Evolutionary conservation across 2,113 vertebrate genomes (phyloP), one percentile per base, ranked within the genome.

Genomic region (Sceloporus tristichus): DNA sequence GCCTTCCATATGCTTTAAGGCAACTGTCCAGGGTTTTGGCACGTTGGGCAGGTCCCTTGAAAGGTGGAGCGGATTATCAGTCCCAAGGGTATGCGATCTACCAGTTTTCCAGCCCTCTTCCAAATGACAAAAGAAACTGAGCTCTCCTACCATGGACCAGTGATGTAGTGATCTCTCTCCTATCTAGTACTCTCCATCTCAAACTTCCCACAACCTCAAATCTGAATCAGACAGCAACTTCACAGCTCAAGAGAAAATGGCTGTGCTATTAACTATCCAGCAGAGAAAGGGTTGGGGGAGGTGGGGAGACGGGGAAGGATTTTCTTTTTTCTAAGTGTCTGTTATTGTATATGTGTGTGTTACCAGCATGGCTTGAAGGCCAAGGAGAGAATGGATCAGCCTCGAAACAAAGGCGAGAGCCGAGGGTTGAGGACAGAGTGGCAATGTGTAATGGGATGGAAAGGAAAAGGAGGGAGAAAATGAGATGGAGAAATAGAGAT

Each of bases 381-480:
- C 0, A 1, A 27, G 77, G 71, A 92, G 86, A 91, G 85, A 92
- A 92, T 16, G 78, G 87, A 91, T 21, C 79, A 75, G 53, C 77
- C 25, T 0, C 54, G 6, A 65, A 85, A 42, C 66, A 9, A 40
- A 54, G 0, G 34, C 3, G 78, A 0, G 56, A 48, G 71, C 9
- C 0, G 38, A 62, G 65, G 78, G 85, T 73, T 87, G 86, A 84
- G n/a, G 87, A 83, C 0, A 7, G 56, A 81, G 84, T 92, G 65
- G 85, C 7, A 0, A 42, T 54, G 73, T 85, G 89, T 88, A 93
- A 94, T 87, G 92, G 91, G 87, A 95, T 80, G 89, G 92, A 95
- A 96, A 95, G 71, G 89, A 93, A 38, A 91, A 90, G 89, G 92
- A 83, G 85, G 92, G 93, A 95, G 93, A 95, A 95, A 95, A 95